Evolutionary conservation across 2,888 invertebrate species (phyloP), one percentile per base, ranked within the genome.

Genomic region (Quadroppia sp.): DNA sequence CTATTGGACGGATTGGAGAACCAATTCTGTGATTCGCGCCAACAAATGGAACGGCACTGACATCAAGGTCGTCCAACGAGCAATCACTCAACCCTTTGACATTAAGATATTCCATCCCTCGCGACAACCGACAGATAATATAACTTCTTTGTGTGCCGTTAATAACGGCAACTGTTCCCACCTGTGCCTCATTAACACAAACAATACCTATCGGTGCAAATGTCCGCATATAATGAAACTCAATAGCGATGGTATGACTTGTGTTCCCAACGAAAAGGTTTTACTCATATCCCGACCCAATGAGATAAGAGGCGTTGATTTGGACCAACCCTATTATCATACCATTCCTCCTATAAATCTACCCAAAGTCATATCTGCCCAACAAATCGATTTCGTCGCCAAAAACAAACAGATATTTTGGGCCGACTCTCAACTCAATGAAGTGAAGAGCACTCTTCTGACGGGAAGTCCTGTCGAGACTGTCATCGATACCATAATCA

Each of bases 1-100:
- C 15, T 95, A 92, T 84, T 95, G 94, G 93, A 94, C 93, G 0
- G 94, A 95, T 84, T 94, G 95, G 95, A 86, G 92, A 77, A 89
- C 89, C 74, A 92, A 91, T 82, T 89, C 90, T 76, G 90, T 95
- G 2, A 88, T 91, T 78, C 85, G 90, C 78, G 92, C 93, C 40
- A 90, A 91, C 84, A 94, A 94, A 84, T 93, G 91, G 89, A 89
- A 89, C 82, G 91, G 86, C 0, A 87, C 87, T 28, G 88, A 90
- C 81, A 89, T 92, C 2, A 85, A 87, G 75, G 88, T 90, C 20
- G 87, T 94, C 78, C 91, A 92, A 82, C 86, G 90, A 77, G 90
- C 92, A 15, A 86, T 90, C 76, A 89, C 91, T 2, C 94, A 94
- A 82, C 94, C 94, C 0, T 94, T 94, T 85, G 94, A 94, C 81